Conservation (phyloP, 2,797 vertebrate genomes). For the Micrastur ruficollis region DNA sequence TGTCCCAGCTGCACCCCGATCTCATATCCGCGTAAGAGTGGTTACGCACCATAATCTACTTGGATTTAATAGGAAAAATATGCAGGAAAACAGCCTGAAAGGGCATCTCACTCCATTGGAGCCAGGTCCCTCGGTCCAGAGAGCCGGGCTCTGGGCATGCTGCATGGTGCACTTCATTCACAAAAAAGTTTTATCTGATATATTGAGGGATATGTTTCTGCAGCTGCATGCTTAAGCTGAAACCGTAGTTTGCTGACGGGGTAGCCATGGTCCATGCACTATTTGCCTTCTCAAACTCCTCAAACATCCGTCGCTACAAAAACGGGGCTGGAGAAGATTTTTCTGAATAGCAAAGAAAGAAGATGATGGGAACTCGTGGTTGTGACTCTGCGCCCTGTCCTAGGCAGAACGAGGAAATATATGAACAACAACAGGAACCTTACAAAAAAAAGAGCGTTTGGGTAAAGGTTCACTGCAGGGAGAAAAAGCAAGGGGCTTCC, state of each 20-base stretch:
- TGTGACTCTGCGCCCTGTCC: neutral
- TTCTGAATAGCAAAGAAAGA: neutral
- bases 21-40: neutral
- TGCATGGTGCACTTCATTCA: neutral
- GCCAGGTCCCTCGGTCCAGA: neutral
- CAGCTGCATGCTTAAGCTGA: neutral
- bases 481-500: conserved; percentile 45
- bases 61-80: neutral
- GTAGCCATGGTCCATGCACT: neutral
- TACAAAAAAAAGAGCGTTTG: neutral
- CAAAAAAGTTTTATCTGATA: neutral
- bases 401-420: conserved; percentile 6
- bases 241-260: neutral
- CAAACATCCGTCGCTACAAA: rapidly evolving
- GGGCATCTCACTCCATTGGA: neutral
- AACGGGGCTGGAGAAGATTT: neutral
- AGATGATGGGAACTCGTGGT: neutral
- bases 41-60: neutral
- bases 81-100: neutral
- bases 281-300: neutral
- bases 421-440: conserved; percentile 60
- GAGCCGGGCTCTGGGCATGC: neutral
- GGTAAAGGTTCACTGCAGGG: conserved; percentile 49
- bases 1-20: neutral
- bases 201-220: neutral